Base-by-base conservation (phyloP, 2,113 vertebrate genomes). In the Petrocephalus microphthalmus region DNA sequence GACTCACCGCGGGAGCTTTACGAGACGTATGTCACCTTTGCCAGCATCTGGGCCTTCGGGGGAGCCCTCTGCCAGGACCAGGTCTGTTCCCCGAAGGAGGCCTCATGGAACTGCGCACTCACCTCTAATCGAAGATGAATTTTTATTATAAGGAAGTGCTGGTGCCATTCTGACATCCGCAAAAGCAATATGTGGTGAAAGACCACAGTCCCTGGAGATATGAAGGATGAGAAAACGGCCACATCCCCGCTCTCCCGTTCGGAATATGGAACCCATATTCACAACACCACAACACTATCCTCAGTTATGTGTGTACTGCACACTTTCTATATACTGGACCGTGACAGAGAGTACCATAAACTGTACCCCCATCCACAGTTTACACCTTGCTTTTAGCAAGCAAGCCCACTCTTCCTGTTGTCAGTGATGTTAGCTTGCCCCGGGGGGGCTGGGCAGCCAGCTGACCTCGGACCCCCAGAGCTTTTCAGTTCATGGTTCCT, bases 21-120 rank as follows among this genome's bases (percentile, higher is more conserved):
- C 0, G 96, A 97, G 91, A 94, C 96, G 42, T 96, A 95, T 89
- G 96, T 97, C 0, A 92, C 95, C 29, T 97, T 97, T 0, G 92
- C 95, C 90, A 95, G 96, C 45, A n/a, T 88, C 90, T 97, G 96
- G 96, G 93, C 95, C 33, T 96, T 96, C 0, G 96, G 96, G 0
- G 95, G 94, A 1, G 91, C 95, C 87, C 91, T 95, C 93, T 95
- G 94, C 91, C 96, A 96, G 91, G 96, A 96, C 89, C 96, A 96
- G 95, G 96, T 96, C 60, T 2, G 78, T 20, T n/a, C 29, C 17
- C n/a, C 45, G 13, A 4, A 19, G 87, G 54, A 11, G 29, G n/a
- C 49, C 22, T 53, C 11, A 47, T 33, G 6, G 81, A n/a, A n/a
- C 45, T 8, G 1, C 17, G 4, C 17, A 45, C 11, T 33, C 84